These are phyloP conservation scores for Corythornis cristatus DNA, from an alignment of 2,113 vertebrate species.

Conservation along the genomic window DNA sequence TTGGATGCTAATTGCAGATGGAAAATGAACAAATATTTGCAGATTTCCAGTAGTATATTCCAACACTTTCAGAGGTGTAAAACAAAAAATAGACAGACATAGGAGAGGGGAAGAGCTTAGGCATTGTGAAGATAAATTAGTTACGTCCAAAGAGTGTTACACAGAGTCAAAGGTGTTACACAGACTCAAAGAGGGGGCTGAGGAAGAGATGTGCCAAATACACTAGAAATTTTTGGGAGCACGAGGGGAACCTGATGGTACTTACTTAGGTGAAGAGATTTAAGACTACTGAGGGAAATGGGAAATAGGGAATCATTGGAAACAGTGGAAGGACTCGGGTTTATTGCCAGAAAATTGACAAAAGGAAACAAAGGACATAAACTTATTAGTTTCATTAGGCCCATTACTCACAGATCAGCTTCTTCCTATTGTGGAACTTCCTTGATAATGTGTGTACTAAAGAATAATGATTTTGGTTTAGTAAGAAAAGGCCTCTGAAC, in stretches of 20 bases:
- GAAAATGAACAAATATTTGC: background rate
- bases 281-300: background rate
- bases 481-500: background rate
- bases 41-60: background rate
- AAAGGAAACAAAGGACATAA: background rate
- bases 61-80: background rate
- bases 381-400: background rate
- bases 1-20: background rate
- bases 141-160: background rate
- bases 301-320: background rate
- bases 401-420: background rate
- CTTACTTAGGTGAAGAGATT: background rate
- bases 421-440: background rate
- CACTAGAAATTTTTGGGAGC: background rate
- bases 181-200: background rate
- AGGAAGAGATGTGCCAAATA: background rate
- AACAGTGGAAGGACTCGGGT: background rate
- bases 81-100: background rate
- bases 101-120: background rate
- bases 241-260: background rate
- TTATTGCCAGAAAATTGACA: background rate
- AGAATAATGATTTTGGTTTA: background rate
- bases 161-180: background rate
- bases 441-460: background rate
- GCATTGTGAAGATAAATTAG: background rate